phyloP scores from a whole-genome alignment of 2,888 invertebrate genomes.

The Chloroclysta siterata region DNA sequence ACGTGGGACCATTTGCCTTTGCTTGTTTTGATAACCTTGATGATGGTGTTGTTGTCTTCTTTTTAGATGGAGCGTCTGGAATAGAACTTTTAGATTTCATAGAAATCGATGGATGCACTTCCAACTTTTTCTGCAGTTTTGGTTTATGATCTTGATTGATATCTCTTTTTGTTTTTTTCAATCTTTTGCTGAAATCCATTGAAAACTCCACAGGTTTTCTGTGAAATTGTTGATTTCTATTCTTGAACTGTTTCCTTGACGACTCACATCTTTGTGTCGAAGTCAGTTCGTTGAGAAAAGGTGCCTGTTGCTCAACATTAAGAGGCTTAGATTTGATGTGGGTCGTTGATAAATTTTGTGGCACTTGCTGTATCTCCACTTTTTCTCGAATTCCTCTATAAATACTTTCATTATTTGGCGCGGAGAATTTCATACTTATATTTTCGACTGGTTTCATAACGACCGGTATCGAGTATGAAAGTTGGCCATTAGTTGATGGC shows the following conservation, averaged over 20 bases:
- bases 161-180: slow-evolving; percentile 11
- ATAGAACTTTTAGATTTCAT: neutral
- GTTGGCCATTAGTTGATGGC: slow-evolving; percentile 52
- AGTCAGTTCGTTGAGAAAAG: neutral
- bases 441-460: slow-evolving; percentile 28
- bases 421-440: slow-evolving; percentile 11
- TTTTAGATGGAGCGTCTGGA: slow-evolving; percentile 22
- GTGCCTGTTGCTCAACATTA: slow-evolving; percentile 3
- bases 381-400: slow-evolving; percentile 3
- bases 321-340: slow-evolving; percentile 3
- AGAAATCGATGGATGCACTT: neutral
- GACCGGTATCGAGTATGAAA: slow-evolving; percentile 47
- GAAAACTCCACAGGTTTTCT: slow-evolving; percentile 23
- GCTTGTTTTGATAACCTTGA: slow-evolving; percentile 21
- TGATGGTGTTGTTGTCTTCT: slow-evolving; percentile 9
- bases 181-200: slow-evolving; percentile 27
- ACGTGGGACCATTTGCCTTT: slow-evolving; percentile 36
- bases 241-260: slow-evolving; percentile 16
- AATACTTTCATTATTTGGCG: slow-evolving; percentile 18
- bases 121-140: slow-evolving; percentile 13
- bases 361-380: slow-evolving; percentile 1
- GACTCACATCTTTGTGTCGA: neutral
- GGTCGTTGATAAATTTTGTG: slow-evolving; percentile 17
- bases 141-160: slow-evolving; percentile 4
- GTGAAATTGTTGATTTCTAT: neutral